A percentile compares a stretch with the other conserved stretches of the same genome.
Evolutionary conservation across 2,888 invertebrate species (phyloP).

Genomic region (Trissolcus japonicus): DNA sequence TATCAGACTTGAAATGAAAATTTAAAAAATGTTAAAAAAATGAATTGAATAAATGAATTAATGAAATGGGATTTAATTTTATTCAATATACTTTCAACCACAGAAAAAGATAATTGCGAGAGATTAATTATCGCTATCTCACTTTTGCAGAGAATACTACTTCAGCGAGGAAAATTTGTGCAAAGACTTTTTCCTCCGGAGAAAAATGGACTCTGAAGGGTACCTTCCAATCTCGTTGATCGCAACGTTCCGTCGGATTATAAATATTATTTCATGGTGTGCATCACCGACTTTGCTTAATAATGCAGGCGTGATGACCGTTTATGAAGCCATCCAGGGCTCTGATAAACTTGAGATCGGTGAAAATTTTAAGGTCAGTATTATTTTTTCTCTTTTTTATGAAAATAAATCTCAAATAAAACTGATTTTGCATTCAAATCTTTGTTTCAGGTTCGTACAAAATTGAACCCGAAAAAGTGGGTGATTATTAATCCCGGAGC

Average conservation of each 20-base stretch:
- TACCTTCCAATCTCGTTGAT: constrained; percentile 95
- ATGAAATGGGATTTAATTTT: no score
- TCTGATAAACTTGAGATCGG: constrained; percentile 91
- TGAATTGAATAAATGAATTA: no score
- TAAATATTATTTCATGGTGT: background rate
- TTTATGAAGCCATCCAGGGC: constrained; percentile 89
- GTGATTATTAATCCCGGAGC: constrained; percentile 83
- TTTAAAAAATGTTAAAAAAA: no score
- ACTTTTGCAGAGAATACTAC: constrained; percentile 93
- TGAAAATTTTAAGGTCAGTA: constrained; percentile 83
- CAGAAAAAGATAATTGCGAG: background rate
- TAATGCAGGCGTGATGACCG: constrained; percentile 85
- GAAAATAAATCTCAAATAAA: constrained; percentile 66
- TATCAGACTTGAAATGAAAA: background rate
- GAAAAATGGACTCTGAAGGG: constrained; percentile 97
- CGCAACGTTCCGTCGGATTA: constrained; percentile 95
- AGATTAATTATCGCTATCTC: constrained; percentile 39
- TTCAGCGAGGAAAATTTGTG: constrained; percentile 97
- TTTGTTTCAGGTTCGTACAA: constrained; percentile 84
- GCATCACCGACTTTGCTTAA: background rate
- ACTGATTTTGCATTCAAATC: background rate
- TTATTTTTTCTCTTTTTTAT: constrained; percentile 26
- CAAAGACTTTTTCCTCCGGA: constrained; percentile 95
- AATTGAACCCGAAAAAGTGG: constrained; percentile 90
- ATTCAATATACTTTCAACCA: no score